Base-by-base conservation (phyloP, 1,140 invertebrate species). In the Scaptodrosophila lebanonensis region DNA sequence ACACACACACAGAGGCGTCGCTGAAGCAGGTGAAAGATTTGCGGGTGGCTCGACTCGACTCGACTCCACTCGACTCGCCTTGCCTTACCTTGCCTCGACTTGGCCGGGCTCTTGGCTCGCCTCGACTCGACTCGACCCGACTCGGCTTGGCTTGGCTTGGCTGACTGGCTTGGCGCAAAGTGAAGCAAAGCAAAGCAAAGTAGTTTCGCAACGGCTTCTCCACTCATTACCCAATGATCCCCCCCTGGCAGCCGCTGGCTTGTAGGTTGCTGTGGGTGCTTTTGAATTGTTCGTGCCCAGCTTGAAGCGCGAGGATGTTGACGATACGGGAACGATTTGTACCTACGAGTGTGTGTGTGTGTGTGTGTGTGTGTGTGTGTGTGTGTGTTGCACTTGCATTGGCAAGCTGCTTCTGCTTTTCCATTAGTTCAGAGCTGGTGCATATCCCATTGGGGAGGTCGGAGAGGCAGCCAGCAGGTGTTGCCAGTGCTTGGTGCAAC, bases 11-110 rank as follows among this genome's bases (percentile, higher is more conserved):
- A 40, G 52, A 54, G 11, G 38, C 36, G 30, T n/a, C 3, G 20
- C 40, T 51, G 42, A 33, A 43, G 40, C 72, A 71, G 72, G 66
- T 67, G 72, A 77, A 72, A 67, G 72, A 77, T 71, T 71, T 64
- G 72, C 63, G 72, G 72, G 72, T 77, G 72, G 63, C 53, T 60
- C 33, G 38, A 48, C 20, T 12, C 40, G n/a, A 52, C 30, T 49
- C 33, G 12, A 6, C 15, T 42, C 35, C 15, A 35, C 51, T 27
- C 40, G 11, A 16, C 22, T 25, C 8, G 22, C 3, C 8, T 25
- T 25, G 22, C 22, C 8, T 25, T 25, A 4, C 3, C 3, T 25
- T 25, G 22, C 25, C 25, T 32, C 39, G 39, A 40, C 25, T 48
- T 42, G 45, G 43, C 43, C n/a, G n/a, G n/a, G 54, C 45, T 30